Evolutionary conservation across 2,888 invertebrate species (phyloP).

Genomic region (Choristoneura rosaceana): DNA sequence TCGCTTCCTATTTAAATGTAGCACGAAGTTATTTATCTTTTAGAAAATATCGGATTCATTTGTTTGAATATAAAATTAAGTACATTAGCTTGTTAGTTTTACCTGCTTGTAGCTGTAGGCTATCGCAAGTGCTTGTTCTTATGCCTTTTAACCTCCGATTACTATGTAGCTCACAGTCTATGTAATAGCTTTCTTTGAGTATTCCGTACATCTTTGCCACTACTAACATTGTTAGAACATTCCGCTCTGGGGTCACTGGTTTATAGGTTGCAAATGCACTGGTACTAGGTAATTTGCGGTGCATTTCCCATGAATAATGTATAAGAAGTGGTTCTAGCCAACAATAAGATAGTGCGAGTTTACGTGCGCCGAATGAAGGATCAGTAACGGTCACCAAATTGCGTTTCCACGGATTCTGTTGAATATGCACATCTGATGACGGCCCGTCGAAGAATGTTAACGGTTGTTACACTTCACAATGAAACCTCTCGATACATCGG

Average conservation of each 20-base stretch:
- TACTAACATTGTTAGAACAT: slow-evolving; percentile 51
- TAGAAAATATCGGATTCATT: slow-evolving; percentile 13
- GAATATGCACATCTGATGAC: slow-evolving; percentile 80
- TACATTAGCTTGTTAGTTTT: neutral
- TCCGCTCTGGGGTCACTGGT: slow-evolving; percentile 57
- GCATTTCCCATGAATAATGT: slow-evolving; percentile 69
- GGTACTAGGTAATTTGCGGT: slow-evolving; percentile 60
- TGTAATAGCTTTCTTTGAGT: slow-evolving; percentile 43
- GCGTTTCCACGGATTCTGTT: slow-evolving; percentile 71
- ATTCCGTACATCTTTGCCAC: slow-evolving; percentile 47
- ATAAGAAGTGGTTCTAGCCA: slow-evolving; percentile 52
- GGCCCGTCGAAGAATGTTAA: slow-evolving; percentile 75
- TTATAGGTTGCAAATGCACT: slow-evolving; percentile 54
- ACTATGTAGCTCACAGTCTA: slow-evolving; percentile 42
- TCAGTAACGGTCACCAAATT: slow-evolving; percentile 70
- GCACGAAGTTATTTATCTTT: slow-evolving; percentile 14
- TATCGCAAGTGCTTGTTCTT: slow-evolving; percentile 17
- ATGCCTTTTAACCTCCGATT: slow-evolving; percentile 42
- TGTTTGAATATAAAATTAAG: neutral
- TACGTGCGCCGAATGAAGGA: slow-evolving; percentile 68
- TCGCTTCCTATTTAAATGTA: slow-evolving; percentile 9
- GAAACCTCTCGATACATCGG: slow-evolving; percentile 49
- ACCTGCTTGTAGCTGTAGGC: slow-evolving; percentile 16
- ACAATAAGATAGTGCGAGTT: slow-evolving; percentile 58
- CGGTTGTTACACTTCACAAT: slow-evolving; percentile 77